These are phyloP conservation scores for Champsocephalus gunnari DNA, from an alignment of 2,797 vertebrate species.

Conservation along the genomic window DNA sequence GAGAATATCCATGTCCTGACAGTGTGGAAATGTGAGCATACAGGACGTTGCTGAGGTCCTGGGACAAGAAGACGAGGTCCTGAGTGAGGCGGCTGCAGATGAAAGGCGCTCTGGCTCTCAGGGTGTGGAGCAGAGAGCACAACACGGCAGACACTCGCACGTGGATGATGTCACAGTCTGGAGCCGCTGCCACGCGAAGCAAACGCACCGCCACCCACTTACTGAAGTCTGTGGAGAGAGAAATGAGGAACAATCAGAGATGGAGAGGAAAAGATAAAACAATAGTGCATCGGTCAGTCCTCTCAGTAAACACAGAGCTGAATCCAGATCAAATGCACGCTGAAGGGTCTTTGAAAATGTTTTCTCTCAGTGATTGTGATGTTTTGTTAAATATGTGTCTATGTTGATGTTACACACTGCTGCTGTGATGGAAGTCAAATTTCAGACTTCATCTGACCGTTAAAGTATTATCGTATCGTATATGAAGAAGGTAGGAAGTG, in stretches of 20 bases:
- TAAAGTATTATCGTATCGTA: too few species aligned
- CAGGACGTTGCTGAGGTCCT: conserved; percentile 83
- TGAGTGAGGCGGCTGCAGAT: conserved; percentile 87
- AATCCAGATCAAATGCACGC: too few species aligned
- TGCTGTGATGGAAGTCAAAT: too few species aligned
- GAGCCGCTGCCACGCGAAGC: conserved; percentile 91
- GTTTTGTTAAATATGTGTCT: too few species aligned
- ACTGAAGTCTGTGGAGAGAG: conserved; percentile 88
- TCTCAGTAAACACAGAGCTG: too few species aligned
- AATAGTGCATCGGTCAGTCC: too few species aligned
- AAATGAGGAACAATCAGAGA: neutral
- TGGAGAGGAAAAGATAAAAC: neutral
- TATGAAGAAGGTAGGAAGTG: too few species aligned
- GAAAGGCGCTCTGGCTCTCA: conserved; percentile 87
- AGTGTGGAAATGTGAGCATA: conserved; percentile 50
- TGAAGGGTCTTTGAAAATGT: too few species aligned
- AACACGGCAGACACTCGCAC: conserved; percentile 88
- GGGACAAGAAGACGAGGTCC: conserved; percentile 88
- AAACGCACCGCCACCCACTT: conserved; percentile 94
- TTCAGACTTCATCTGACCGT: too few species aligned
- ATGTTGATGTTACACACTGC: too few species aligned
- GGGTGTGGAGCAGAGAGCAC: conserved; percentile 91
- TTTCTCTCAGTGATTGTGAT: too few species aligned
- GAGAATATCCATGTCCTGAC: conserved; percentile 33
- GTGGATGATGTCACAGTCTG: conserved; percentile 90